Evolutionary conservation across 1,140 invertebrate genomes (phyloP).

Genomic region (Leptinotarsa texana): DNA sequence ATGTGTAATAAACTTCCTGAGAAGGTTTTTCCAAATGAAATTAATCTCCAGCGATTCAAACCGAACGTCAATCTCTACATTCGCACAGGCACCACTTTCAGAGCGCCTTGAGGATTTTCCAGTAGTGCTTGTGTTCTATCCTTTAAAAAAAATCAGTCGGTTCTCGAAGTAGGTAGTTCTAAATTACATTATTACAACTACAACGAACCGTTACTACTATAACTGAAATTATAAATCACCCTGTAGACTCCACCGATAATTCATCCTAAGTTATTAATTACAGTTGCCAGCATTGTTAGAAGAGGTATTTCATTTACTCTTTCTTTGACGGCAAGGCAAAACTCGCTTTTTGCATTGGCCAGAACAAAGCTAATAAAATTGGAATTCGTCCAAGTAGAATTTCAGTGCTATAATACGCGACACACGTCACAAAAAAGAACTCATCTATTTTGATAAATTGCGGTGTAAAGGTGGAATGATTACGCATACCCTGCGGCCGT

Average conservation of each 20-base stretch:
- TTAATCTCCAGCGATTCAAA: too few species aligned
- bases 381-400: constrained; percentile 1
- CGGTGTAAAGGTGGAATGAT: constrained; percentile 5
- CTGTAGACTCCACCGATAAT: background rate
- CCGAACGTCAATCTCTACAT: too few species aligned
- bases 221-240: background rate
- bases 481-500: constrained; percentile 4
- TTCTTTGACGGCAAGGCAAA: background rate
- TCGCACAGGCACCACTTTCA: too few species aligned
- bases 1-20: too few species aligned
- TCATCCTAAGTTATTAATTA: constrained; percentile 6
- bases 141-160: too few species aligned
- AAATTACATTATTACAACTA: too few species aligned
- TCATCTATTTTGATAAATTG: constrained; percentile 1
- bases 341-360: background rate
- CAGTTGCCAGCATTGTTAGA: background rate
- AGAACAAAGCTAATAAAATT: constrained; percentile 6
- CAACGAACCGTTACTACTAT: too few species aligned
- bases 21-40: too few species aligned
- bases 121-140: too few species aligned
- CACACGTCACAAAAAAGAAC: constrained; percentile 1
- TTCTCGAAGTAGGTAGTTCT: too few species aligned
- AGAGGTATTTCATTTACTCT: constrained; percentile 6
- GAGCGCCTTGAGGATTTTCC: too few species aligned
- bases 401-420: background rate